A percentile compares a stretch with the other conserved stretches of the same genome.
Evolutionary conservation across 2,113 vertebrate genomes (phyloP).

Genomic region (Cinclus mexicanus): DNA sequence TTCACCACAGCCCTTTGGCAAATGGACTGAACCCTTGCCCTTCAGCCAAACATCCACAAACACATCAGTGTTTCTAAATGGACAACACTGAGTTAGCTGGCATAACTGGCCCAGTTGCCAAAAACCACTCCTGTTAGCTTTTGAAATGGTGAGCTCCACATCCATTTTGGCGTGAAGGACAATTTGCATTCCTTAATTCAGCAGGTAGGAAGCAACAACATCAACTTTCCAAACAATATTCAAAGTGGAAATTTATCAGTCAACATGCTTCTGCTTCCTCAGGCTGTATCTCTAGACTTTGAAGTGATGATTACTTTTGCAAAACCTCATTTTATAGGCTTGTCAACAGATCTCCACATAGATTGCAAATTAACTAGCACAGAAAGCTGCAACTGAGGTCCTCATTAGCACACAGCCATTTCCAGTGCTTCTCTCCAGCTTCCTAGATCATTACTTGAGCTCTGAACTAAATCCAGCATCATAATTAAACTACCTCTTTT

Average conservation of each 20-base stretch:
- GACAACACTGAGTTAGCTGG: accelerated
- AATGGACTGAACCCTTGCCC: neutral
- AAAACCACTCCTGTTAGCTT: neutral
- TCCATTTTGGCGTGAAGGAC: neutral
- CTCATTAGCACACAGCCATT: slow-evolving; percentile 43
- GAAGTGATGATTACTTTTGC: slow-evolving; percentile 44
- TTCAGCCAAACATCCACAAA: neutral
- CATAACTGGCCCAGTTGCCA: neutral
- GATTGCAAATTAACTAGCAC: slow-evolving; percentile 48
- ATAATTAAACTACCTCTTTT: slow-evolving; percentile 30
- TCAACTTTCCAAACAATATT: neutral
- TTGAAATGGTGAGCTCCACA: neutral
- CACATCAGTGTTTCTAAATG: neutral
- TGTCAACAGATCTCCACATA: slow-evolving; percentile 43
- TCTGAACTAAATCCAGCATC: slow-evolving; percentile 19
- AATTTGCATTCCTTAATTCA: neutral
- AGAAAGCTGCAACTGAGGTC: neutral
- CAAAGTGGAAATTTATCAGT: slow-evolving; percentile 4
- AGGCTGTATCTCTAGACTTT: slow-evolving; percentile 22
- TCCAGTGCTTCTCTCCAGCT: slow-evolving; percentile 10
- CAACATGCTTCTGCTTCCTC: slow-evolving; percentile 15
- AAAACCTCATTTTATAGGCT: slow-evolving; percentile 37
- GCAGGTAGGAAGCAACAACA: neutral
- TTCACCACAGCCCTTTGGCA: neutral
- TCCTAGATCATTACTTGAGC: slow-evolving; percentile 31